Evolutionary conservation across 2,113 vertebrate genomes (phyloP).

Genomic region (Leptobrachium leishanense): DNA sequence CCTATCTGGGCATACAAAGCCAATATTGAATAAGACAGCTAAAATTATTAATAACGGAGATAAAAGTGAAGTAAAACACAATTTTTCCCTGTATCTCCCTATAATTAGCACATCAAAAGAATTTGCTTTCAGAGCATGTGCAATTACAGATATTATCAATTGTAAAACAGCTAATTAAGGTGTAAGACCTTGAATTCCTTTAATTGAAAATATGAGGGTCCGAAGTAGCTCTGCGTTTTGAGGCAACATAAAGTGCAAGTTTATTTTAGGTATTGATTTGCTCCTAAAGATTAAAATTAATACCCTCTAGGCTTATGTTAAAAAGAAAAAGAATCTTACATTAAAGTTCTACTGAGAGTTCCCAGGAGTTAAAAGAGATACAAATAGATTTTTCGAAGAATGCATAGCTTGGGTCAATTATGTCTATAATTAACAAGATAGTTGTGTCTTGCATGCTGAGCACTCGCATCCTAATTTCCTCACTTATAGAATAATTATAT

Average conservation of each 20-base stretch:
- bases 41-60: slow-evolving; percentile 45
- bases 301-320: too few relatives aligned
- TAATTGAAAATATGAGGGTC: background rate
- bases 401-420: too few relatives aligned
- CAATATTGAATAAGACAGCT: slow-evolving; percentile 44
- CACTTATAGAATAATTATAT: too few relatives aligned
- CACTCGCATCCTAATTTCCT: too few relatives aligned
- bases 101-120: slow-evolving; percentile 46
- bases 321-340: too few relatives aligned
- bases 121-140: slow-evolving; percentile 19
- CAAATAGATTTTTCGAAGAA: too few relatives aligned
- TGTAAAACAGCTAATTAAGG: slow-evolving; percentile 34
- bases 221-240: slow-evolving; percentile 5
- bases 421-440: too few relatives aligned
- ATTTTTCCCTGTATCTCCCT: slow-evolving; percentile 11
- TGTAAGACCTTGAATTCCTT: slow-evolving; percentile 12
- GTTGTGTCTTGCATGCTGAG: too few relatives aligned
- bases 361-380: too few relatives aligned
- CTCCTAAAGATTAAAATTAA: too few relatives aligned
- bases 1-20: slow-evolving; percentile 39
- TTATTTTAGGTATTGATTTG: slow-evolving; percentile 1
- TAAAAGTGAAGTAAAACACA: slow-evolving; percentile 25
- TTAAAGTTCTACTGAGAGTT: too few relatives aligned
- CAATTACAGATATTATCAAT: slow-evolving; percentile 31
- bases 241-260: slow-evolving; percentile 28